phyloP scores from a whole-genome alignment of 2,888 invertebrate genomes.

The Drosophila robusta region DNA sequence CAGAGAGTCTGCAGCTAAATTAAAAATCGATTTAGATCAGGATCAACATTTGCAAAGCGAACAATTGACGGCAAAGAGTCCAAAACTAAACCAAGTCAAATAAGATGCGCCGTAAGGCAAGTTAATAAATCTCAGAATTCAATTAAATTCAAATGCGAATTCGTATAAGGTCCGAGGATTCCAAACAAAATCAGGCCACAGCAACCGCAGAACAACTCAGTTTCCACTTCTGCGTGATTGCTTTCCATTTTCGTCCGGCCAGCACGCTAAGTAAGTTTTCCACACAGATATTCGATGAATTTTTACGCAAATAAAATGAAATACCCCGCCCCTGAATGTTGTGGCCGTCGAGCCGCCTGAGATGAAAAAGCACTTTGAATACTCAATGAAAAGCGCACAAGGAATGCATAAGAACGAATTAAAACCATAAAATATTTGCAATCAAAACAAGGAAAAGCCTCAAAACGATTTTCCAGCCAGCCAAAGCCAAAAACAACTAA shows the following conservation, averaged over 20 bases:
- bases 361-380: slow-evolving; percentile 52
- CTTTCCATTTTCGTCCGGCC: slow-evolving; percentile 13
- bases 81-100: background rate
- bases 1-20: background rate
- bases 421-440: slow-evolving; percentile 74
- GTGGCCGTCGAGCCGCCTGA: slow-evolving; percentile 4
- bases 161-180: background rate
- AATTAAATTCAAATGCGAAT: slow-evolving; percentile 19
- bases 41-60: background rate
- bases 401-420: slow-evolving; percentile 49
- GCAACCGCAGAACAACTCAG: slow-evolving; percentile 19
- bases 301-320: slow-evolving; percentile 49
- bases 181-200: background rate
- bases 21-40: background rate
- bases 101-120: background rate
- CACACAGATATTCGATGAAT: slow-evolving; percentile 36
- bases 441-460: slow-evolving; percentile 39
- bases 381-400: slow-evolving; percentile 45
- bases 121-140: slow-evolving; percentile 7
- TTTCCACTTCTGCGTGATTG: slow-evolving; percentile 22
- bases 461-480: slow-evolving; percentile 33
- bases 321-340: background rate
- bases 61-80: background rate
- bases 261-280: slow-evolving; percentile 10
- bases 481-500: slow-evolving; percentile 43